These are phyloP conservation scores for Raja brachyura DNA, from an alignment of 2,113 vertebrate genomes.

Conservation along the genomic window DNA sequence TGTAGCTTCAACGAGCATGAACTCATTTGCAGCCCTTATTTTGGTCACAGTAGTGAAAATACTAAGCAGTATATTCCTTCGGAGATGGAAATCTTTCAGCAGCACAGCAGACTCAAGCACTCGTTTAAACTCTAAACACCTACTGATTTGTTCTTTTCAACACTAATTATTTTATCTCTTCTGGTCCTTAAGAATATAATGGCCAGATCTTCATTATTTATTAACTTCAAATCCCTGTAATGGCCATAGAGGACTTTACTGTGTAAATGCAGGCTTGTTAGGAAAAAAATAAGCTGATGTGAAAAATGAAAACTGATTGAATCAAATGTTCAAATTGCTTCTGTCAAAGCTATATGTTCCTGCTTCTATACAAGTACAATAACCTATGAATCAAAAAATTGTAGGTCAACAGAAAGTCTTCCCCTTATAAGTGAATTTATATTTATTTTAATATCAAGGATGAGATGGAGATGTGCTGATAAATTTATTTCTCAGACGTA, in stretches of 20 bases:
- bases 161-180: slow-evolving; percentile 74
- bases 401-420: background rate
- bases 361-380: background rate
- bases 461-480: background rate
- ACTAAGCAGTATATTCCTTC: slow-evolving; percentile 79
- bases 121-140: slow-evolving; percentile 86
- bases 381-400: background rate
- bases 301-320: no score
- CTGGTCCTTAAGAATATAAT: slow-evolving; percentile 66
- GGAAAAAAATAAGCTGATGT: slow-evolving; percentile 9
- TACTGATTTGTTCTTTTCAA: slow-evolving; percentile 97
- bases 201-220: slow-evolving; percentile 67
- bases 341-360: background rate
- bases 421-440: no score
- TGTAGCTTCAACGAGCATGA: slow-evolving; percentile 75
- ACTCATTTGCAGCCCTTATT: slow-evolving; percentile 88
- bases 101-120: slow-evolving; percentile 76
- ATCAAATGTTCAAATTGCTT: no score
- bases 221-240: background rate
- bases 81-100: slow-evolving; percentile 76
- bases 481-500: background rate
- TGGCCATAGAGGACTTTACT: background rate
- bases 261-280: background rate
- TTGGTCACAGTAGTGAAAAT: slow-evolving; percentile 81
- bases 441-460: no score